A percentile compares a stretch with the other conserved stretches of the same genome.
These are phyloP conservation scores for Petrolisthes manimaculis DNA, from an alignment of 2,888 invertebrate species.

Conservation along the genomic window DNA sequence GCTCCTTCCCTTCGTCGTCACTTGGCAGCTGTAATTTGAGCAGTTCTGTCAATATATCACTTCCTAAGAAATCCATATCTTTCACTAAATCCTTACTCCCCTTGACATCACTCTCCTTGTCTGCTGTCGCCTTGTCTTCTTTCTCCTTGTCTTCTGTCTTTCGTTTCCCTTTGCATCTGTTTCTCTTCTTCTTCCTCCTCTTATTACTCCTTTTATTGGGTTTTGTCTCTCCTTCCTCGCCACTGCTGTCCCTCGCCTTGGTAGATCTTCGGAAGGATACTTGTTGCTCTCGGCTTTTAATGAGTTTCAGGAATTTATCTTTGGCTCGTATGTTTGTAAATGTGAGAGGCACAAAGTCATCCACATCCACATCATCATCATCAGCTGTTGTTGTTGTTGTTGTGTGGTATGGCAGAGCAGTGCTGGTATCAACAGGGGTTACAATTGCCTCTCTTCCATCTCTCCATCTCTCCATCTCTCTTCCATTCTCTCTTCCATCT, in stretches of 20 bases:
- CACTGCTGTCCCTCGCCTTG: background rate
- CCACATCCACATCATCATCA: background rate
- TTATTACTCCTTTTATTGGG: background rate
- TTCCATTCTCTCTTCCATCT: no score
- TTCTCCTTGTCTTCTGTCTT: background rate
- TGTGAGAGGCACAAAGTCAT: background rate
- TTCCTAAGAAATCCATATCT: conserved; percentile 22
- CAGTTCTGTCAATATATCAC: conserved; percentile 41
- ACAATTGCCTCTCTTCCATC: background rate
- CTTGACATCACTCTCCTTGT: background rate
- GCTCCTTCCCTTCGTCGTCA: background rate
- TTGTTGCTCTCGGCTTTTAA: background rate
- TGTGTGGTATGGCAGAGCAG: background rate
- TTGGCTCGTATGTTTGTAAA: background rate
- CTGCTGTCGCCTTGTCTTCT: background rate
- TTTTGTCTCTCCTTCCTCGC: background rate
- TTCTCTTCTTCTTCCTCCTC: background rate
- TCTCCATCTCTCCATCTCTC: background rate
- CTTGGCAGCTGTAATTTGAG: conserved; percentile 28
- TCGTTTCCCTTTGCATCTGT: background rate
- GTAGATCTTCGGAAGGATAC: background rate
- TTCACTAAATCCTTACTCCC: conserved; percentile 9
- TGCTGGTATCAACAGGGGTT: background rate
- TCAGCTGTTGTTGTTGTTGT: background rate
- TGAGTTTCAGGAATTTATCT: conserved; percentile 4